Evolutionary conservation across 92 coral and sea anemone species (phyloP).

Genomic region (Galaxea fascicularis): DNA sequence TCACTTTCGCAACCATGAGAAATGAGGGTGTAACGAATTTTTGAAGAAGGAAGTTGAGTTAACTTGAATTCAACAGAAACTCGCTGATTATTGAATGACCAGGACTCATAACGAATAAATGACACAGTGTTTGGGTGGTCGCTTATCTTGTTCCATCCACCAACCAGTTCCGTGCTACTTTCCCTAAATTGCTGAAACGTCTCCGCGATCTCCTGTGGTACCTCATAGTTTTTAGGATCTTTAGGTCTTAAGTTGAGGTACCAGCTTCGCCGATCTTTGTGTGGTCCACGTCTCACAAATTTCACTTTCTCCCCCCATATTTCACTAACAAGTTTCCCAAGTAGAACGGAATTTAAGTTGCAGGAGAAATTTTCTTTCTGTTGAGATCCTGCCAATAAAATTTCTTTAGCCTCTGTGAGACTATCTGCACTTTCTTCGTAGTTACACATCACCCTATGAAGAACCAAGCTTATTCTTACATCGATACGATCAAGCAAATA

Average conservation of each 20-base stretch:
- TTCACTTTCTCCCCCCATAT: slow-evolving; percentile 45
- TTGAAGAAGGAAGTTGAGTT: slow-evolving; percentile 20
- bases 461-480: slow-evolving; percentile 5
- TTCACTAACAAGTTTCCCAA: slow-evolving; percentile 39
- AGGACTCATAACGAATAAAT: slow-evolving; percentile 17
- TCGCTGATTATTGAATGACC: slow-evolving; percentile 38
- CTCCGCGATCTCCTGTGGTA: slow-evolving; percentile 10
- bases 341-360: slow-evolving; percentile 32
- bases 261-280: slow-evolving; percentile 14
- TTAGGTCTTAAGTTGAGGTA: slow-evolving; percentile 1
- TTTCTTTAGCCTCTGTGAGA: slow-evolving; percentile 23
- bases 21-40: slow-evolving; percentile 20
- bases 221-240: background rate
- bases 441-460: slow-evolving; percentile 44
- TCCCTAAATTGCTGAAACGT: slow-evolving; percentile 34
- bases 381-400: slow-evolving; percentile 25
- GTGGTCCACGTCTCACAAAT: slow-evolving; percentile 29
- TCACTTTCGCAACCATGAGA: slow-evolving; percentile 46
- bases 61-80: slow-evolving; percentile 31
- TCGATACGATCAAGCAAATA: background rate
- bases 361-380: slow-evolving; percentile 33
- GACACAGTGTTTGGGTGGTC: slow-evolving; percentile 38
- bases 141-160: slow-evolving; percentile 49
- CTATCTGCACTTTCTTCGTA: slow-evolving; percentile 9
- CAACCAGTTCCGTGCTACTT: slow-evolving; percentile 37